These are phyloP conservation scores for Phaonia tiefii DNA, from an alignment of 2,888 invertebrate genomes.

Conservation along the genomic window DNA sequence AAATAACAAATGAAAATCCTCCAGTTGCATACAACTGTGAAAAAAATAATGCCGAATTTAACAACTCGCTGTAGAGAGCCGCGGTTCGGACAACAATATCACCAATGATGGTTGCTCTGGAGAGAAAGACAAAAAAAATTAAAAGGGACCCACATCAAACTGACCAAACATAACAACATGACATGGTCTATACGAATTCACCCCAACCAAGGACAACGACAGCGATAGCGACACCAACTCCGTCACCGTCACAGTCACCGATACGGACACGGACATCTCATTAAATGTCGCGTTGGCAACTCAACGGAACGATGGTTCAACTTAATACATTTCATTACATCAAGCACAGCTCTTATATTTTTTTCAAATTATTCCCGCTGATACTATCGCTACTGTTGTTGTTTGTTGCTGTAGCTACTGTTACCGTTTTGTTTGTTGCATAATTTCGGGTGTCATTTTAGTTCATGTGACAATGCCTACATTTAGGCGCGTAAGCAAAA, in stretches of 20 bases:
- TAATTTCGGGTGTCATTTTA: constrained; percentile 74
- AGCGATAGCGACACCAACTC: constrained; percentile 29
- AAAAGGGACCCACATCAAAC: constrained; percentile 67
- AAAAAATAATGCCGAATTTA: constrained; percentile 62
- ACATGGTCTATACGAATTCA: constrained; percentile 54
- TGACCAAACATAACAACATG: constrained; percentile 67
- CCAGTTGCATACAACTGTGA: constrained; percentile 11
- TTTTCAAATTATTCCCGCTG: constrained; percentile 51
- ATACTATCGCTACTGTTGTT: constrained; percentile 27
- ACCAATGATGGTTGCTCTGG: too few species aligned
- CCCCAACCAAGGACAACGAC: constrained; percentile 30
- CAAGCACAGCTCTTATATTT: constrained; percentile 40
- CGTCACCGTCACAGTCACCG: constrained; percentile 21
- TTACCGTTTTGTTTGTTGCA: constrained; percentile 69
- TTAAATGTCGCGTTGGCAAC: constrained; percentile 74
- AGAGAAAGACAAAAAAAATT: constrained; percentile 18
- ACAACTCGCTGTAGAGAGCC: constrained; percentile 58
- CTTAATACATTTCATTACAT: constrained; percentile 66
- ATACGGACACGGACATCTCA: constrained; percentile 70
- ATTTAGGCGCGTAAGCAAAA: constrained; percentile 67
- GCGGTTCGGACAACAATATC: too few species aligned
- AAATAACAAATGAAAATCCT: constrained; percentile 60
- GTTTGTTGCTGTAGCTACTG: constrained; percentile 38
- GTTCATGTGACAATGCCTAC: constrained; percentile 68
- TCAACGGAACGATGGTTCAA: constrained; percentile 50